Conservation (phyloP, 2,797 vertebrate species). For the Euthynnus affinis region DNA sequence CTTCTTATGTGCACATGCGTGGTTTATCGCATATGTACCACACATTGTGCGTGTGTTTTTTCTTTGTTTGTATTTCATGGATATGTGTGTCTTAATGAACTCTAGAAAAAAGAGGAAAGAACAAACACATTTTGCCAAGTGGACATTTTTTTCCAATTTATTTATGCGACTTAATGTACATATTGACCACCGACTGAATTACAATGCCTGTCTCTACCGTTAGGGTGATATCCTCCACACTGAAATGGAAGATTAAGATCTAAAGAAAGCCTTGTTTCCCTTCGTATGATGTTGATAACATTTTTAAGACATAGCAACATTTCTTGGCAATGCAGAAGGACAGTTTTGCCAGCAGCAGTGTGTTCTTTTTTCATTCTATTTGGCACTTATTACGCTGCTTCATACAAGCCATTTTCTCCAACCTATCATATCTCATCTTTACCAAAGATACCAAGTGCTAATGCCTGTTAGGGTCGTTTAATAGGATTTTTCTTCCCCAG, state of each 20-base stretch:
- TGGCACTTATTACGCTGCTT: constrained; percentile 27
- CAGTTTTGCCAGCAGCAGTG: constrained; percentile 47
- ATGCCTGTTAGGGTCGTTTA: background rate
- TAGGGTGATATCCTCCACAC: background rate
- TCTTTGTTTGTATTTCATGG: constrained; percentile 20
- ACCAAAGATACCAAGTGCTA: background rate
- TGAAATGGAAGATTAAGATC: constrained; percentile 22
- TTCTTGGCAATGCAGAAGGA: constrained; percentile 35
- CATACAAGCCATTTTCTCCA: constrained; percentile 1
- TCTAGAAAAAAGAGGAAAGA: constrained; percentile 37
- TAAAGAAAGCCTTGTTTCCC: constrained; percentile 19
- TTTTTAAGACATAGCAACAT: constrained; percentile 34
- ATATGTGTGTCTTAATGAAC: constrained; percentile 26
- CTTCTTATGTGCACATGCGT: constrained; percentile 29
- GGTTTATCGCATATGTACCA: constrained; percentile 19
- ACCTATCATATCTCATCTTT: background rate
- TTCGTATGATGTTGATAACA: constrained; percentile 25
- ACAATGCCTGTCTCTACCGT: background rate
- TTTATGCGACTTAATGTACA: background rate
- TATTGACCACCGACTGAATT: constrained; percentile 24
- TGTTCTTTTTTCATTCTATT: constrained; percentile 42
- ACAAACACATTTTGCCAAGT: constrained; percentile 58
- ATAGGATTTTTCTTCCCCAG: background rate
- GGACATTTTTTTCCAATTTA: constrained; percentile 19
- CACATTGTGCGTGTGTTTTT: constrained; percentile 2